phyloP scores from a whole-genome alignment of 2,113 vertebrate genomes.

The Catharus minimus region DNA sequence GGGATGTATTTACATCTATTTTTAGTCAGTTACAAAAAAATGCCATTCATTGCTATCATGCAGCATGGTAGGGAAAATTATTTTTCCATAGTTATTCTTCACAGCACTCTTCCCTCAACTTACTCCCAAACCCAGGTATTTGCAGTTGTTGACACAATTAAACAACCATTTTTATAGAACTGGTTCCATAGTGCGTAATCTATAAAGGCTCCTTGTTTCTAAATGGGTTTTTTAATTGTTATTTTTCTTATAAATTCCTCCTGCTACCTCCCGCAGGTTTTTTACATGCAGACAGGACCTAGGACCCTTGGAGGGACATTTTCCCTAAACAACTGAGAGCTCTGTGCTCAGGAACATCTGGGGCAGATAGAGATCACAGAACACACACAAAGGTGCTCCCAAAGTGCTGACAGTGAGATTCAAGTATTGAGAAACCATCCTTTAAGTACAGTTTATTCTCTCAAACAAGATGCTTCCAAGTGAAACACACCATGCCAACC shows the following conservation, averaged over 20 bases:
- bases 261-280: constrained; percentile 20
- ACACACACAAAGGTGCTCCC: background rate
- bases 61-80: background rate
- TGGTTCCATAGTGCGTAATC: background rate
- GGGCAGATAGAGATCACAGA: background rate
- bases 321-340: background rate
- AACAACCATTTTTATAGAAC: constrained; percentile 14
- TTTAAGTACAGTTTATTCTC: background rate
- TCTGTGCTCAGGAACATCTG: background rate
- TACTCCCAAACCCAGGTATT: background rate
- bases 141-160: background rate
- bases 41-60: background rate
- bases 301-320: background rate
- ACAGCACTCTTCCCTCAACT: background rate
- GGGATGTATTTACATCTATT: background rate
- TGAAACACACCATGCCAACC: background rate
- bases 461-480: background rate
- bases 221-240: background rate
- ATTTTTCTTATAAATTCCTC: constrained; percentile 61
- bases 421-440: background rate
- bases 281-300: constrained; percentile 10
- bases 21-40: background rate
- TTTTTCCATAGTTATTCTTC: background rate
- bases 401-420: background rate
- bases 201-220: constrained; percentile 32